phyloP scores from a whole-genome alignment of 35 echinoderm and acorn worm species.

The Hemicentrotus pulcherrimus region DNA sequence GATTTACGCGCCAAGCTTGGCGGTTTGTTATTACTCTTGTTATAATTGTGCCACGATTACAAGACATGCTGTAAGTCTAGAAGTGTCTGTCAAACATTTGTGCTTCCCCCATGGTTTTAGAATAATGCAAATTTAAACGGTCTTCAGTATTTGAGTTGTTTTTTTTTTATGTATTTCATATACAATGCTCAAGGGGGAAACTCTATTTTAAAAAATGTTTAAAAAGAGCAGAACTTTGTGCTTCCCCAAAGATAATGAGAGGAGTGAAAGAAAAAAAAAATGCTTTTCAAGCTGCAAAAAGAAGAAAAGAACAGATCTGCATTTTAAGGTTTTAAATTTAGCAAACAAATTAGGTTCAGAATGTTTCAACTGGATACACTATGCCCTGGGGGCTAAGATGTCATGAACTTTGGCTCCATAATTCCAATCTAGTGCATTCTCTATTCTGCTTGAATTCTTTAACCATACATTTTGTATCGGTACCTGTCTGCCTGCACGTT shows the following conservation, averaged over 20 bases:
- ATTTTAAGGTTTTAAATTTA: not conserved
- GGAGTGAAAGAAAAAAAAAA: not conserved
- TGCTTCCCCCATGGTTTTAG: not conserved
- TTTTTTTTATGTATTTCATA: not conserved
- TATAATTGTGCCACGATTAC: not conserved
- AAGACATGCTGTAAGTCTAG: not conserved
- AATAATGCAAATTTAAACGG: not conserved
- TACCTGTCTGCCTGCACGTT: slow-evolving; percentile 8
- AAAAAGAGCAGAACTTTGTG: not conserved
- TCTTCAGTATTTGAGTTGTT: not conserved
- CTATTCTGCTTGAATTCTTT: not conserved
- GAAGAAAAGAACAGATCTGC: not conserved
- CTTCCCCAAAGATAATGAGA: not conserved
- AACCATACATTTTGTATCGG: not conserved
- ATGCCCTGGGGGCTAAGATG: slow-evolving; percentile 15
- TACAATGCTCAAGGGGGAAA: not conserved
- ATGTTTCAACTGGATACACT: not conserved
- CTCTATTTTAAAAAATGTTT: not conserved
- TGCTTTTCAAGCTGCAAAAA: not conserved
- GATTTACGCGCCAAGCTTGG: not conserved
- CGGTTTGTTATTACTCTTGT: not conserved
- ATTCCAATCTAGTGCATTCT: not conserved
- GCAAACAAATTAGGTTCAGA: not conserved
- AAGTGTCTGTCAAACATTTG: slow-evolving; percentile 18
- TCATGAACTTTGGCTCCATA: not conserved